Base-by-base conservation (phyloP, 2,113 vertebrate genomes). In the Synchiropus splendidus region DNA sequence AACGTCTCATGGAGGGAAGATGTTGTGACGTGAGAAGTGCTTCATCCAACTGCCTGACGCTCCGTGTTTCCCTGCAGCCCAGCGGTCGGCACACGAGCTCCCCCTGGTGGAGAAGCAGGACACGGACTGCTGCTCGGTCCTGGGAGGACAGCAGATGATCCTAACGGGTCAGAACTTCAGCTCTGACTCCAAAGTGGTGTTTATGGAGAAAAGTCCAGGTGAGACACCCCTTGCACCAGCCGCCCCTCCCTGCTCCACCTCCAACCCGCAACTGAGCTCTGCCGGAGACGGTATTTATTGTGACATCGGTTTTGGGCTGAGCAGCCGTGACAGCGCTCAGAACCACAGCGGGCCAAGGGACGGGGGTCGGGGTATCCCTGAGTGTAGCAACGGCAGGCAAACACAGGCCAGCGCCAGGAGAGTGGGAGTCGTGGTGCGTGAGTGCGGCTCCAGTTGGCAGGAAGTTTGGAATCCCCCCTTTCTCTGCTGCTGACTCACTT, bases 61-160 rank as follows among this genome's bases (percentile, higher is more conserved):
- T 27, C 21, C 21, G 21, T 27, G 21, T 16, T 31, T 16, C 44
- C 39, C 35, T 36, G 32, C 74, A 98, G 94, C 94, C 68, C 95
- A 98, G 80, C 90, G 95, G 4, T 98, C 95, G 0, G 94, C 95
- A 18, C 95, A 98, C 6, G 94, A 98, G 75, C 89, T 98, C 69
- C 95, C 95, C 59, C 91, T 96, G 90, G 92, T 97, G 62, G 95
- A 98, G 51, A 90, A 92, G 64, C 92, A 97, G 58, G 92, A 97
- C 72, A 86, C 85, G n/a, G 92, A 96, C 53, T 83, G 87, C 72
- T 98, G 95, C 75, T 89, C 90, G 0, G 91, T 91, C 5, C 90
- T 92, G 31, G 95, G 95, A 12, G 95, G 95, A 42, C 95, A 98
- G 48, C 95, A 96, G 81, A 97, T 97, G 94, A 96, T 98, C 63